phyloP scores from a whole-genome alignment of 2,113 vertebrate genomes.

The Paradoxurus hermaphroditus region DNA sequence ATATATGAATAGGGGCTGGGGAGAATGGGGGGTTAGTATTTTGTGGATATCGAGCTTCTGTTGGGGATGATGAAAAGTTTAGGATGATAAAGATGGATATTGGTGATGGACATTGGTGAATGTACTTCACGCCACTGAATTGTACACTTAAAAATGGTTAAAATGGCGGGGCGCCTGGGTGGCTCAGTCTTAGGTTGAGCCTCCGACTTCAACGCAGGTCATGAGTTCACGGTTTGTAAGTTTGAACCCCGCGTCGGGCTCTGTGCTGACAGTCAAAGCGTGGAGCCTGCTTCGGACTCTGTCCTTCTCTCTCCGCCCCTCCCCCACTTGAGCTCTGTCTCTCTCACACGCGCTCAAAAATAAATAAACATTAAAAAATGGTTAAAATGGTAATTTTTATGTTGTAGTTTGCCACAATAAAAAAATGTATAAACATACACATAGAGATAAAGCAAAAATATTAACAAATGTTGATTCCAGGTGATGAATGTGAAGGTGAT shows the following conservation, averaged over 20 bases:
- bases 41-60: neutral
- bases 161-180: neutral
- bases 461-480: conserved; percentile 9
- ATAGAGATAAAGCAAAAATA: neutral
- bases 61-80: neutral
- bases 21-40: neutral
- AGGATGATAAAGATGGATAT: neutral
- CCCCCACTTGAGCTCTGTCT: too few relatives aligned
- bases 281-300: too few relatives aligned
- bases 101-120: neutral
- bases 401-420: neutral
- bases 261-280: too few relatives aligned
- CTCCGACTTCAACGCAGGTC: too few relatives aligned
- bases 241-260: too few relatives aligned
- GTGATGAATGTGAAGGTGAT: conserved; percentile 32
- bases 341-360: too few relatives aligned
- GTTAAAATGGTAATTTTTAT: neutral
- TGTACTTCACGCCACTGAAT: neutral
- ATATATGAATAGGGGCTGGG: neutral
- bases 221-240: too few relatives aligned
- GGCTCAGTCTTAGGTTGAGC: too few relatives aligned
- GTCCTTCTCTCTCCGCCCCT: too few relatives aligned
- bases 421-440: neutral
- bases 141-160: neutral
- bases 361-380: neutral